phyloP scores from a whole-genome alignment of 2,888 invertebrate genomes.

The Dinocampus coccinellae region DNA sequence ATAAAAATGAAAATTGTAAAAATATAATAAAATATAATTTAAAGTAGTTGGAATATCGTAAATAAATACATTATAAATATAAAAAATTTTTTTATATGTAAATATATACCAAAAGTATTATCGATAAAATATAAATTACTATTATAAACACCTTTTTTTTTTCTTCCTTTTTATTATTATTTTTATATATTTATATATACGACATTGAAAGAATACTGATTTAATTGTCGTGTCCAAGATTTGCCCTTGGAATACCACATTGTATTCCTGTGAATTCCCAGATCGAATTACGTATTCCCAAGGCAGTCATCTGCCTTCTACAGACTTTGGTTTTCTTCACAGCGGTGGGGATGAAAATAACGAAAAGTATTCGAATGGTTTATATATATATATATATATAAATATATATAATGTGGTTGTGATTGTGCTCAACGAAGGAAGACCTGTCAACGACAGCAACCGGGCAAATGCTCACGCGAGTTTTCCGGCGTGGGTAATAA shows the following conservation, averaged over 20 bases:
- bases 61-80: too few relatives aligned
- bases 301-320: conserved; percentile 31
- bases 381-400: not conserved
- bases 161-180: too few relatives aligned
- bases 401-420: not conserved
- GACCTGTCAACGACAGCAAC: conserved; percentile 32
- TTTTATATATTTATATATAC: not conserved
- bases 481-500: conserved; percentile 28
- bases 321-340: conserved; percentile 27
- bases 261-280: conserved; percentile 12
- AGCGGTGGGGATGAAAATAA: not conserved
- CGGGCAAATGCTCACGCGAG: conserved; percentile 27
- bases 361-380: not conserved
- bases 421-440: conserved; percentile 5
- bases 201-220: not conserved
- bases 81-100: too few relatives aligned
- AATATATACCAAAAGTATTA: too few relatives aligned
- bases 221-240: conserved; percentile 17
- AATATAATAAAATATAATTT: too few relatives aligned
- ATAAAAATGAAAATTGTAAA: too few relatives aligned
- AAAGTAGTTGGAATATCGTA: too few relatives aligned
- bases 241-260: not conserved
- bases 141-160: too few relatives aligned
- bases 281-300: conserved; percentile 33
- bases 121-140: too few relatives aligned